Evolutionary conservation across 2,888 invertebrate species (phyloP).

Genomic region (Sarcophaga carnaria): DNA sequence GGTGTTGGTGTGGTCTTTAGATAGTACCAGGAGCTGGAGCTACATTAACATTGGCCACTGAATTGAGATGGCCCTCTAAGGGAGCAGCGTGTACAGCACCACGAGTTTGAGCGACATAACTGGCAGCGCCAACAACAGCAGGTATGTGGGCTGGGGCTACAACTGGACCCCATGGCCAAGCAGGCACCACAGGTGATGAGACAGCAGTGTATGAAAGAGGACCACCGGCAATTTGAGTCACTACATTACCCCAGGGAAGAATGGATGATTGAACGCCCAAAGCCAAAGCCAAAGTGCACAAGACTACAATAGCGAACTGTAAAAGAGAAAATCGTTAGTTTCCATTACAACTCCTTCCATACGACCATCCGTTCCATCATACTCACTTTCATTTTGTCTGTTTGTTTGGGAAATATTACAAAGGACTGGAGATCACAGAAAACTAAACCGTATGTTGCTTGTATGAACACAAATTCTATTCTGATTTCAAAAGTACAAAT

Average conservation of each 20-base stretch:
- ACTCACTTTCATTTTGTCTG: slow-evolving; percentile 77
- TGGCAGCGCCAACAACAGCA: slow-evolving; percentile 37
- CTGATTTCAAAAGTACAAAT: slow-evolving; percentile 55
- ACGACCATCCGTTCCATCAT: background rate
- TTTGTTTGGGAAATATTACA: slow-evolving; percentile 31
- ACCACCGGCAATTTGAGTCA: slow-evolving; percentile 70
- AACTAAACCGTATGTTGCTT: slow-evolving; percentile 58
- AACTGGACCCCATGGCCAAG: slow-evolving; percentile 57
- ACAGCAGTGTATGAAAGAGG: slow-evolving; percentile 77
- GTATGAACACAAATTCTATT: slow-evolving; percentile 60
- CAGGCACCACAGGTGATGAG: slow-evolving; percentile 68
- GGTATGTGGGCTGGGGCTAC: slow-evolving; percentile 42
- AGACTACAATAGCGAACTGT: slow-evolving; percentile 76
- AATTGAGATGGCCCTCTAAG: slow-evolving; percentile 58
- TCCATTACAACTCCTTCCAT: background rate
- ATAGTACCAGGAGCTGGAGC: slow-evolving; percentile 69
- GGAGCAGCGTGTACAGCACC: slow-evolving; percentile 63
- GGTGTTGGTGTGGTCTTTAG: slow-evolving; percentile 25
- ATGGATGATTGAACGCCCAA: slow-evolving; percentile 78
- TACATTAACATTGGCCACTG: slow-evolving; percentile 65
- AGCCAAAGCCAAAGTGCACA: slow-evolving; percentile 79
- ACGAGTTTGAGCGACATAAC: slow-evolving; percentile 61
- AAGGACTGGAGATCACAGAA: slow-evolving; percentile 58
- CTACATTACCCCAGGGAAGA: slow-evolving; percentile 74
- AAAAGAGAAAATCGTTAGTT: slow-evolving; percentile 19